Conservation (phyloP, 2,888 invertebrate species). For the Lasioglossum pauxillum region DNA sequence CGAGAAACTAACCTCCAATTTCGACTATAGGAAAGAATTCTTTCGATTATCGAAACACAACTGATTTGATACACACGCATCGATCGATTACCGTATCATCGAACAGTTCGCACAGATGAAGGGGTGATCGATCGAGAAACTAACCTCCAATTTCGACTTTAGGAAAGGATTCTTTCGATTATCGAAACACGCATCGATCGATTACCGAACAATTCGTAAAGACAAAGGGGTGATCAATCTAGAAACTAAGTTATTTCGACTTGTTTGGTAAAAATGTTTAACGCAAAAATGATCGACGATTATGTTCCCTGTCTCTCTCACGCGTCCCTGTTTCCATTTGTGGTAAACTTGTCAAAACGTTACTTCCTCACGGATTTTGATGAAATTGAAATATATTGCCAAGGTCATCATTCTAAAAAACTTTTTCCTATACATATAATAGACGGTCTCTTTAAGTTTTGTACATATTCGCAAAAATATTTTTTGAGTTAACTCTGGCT, state of each 20-base stretch:
- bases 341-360: too few species aligned
- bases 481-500: too few species aligned
- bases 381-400: too few species aligned
- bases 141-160: background rate
- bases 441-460: too few species aligned
- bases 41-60: too few species aligned
- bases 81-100: background rate
- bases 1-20: background rate
- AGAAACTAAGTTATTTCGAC: background rate
- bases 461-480: too few species aligned
- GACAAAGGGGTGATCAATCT: background rate
- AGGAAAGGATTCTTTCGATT: too few species aligned
- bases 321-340: too few species aligned
- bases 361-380: too few species aligned
- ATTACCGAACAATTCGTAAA: background rate
- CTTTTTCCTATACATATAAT: too few species aligned
- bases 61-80: background rate
- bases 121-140: background rate
- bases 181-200: background rate
- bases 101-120: too few species aligned
- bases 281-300: conserved; percentile 24
- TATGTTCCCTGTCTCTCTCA: background rate
- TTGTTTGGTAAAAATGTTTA: background rate
- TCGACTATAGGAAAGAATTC: background rate
- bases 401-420: too few species aligned